Base-by-base conservation (phyloP, 2,113 vertebrate genomes). In the Gracilinanus agilis region DNA sequence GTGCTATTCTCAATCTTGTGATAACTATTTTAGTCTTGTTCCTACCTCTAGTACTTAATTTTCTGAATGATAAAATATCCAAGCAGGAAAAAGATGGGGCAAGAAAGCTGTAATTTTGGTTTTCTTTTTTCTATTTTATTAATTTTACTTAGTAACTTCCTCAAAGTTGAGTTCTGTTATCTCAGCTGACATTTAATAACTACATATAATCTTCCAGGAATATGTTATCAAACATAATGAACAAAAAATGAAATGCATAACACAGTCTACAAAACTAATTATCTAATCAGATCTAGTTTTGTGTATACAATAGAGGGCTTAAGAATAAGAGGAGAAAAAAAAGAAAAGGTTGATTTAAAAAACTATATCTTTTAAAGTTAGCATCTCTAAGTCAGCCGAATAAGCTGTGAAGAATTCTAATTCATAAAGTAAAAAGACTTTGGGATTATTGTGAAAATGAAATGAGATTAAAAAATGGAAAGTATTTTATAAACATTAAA, bases 161-260 rank as follows among this genome's bases (percentile, higher is more conserved):
- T 27, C 10, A 23, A 90, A 23, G 13, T 95, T 93, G 54, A 93
- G 67, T 24, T 61, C 53, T 95, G 53, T 61, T 83, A 94, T 49
- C 44, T 94, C 92, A 93, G 75, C 8, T 94, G 54, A 54, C 53
- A 96, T 27, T 95, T 56, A 88, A 40, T 94, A 94, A 94, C 90
- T 95, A 90, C 24, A 92, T 93, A 67, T n/a, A 94, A 49, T 96
- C 27, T 49, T 55, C 58, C 90, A 92, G 53, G 88, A 90, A 93
- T 67, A 23, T 94, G 24, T 53, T 93, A 93, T 89, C 49, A 94
- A 91, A 91, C 24, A 90, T 24, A 93, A 21, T 7, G 89, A 91
- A 75, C 44, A 94, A 40, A n/a, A 93, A 94, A 93, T 34, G 55
- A 95, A 97, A 91, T 54, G 55, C 58, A 90, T 0, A 91, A 88